A percentile compares a stretch with the other conserved stretches of the same genome.
These are phyloP conservation scores for Phaedon cochleariae DNA, from an alignment of 2,888 invertebrate genomes.

Conservation along the genomic window DNA sequence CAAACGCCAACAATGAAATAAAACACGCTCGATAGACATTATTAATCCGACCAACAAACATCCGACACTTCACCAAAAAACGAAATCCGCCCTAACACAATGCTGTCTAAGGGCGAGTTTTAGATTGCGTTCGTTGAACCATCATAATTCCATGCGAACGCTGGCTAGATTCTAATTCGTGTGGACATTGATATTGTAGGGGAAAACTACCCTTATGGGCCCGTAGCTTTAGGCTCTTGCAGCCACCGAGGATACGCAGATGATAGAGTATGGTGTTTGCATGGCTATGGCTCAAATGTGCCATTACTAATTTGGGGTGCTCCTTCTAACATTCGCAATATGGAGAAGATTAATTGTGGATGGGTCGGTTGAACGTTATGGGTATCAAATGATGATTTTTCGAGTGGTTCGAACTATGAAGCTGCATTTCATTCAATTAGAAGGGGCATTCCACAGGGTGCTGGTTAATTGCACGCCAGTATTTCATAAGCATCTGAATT, in stretches of 20 bases:
- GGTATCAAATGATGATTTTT: slow-evolving; percentile 55
- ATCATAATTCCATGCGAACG: slow-evolving; percentile 58
- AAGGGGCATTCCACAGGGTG: background rate
- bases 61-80: slow-evolving; percentile 54
- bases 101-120: slow-evolving; percentile 32
- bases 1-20: slow-evolving; percentile 64
- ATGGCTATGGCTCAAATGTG: slow-evolving; percentile 63
- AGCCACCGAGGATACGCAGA: slow-evolving; percentile 46
- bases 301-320: slow-evolving; percentile 63
- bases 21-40: slow-evolving; percentile 64
- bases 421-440: background rate
- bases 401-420: slow-evolving; percentile 41
- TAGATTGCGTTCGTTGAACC: slow-evolving; percentile 50
- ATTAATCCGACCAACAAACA: slow-evolving; percentile 61
- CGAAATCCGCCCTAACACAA: slow-evolving; percentile 36
- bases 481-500: too few species aligned
- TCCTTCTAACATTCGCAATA: slow-evolving; percentile 54
- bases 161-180: slow-evolving; percentile 59
- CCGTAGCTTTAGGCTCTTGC: slow-evolving; percentile 22
- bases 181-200: slow-evolving; percentile 59
- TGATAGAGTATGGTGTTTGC: slow-evolving; percentile 58
- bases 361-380: slow-evolving; percentile 51
- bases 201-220: slow-evolving; percentile 46
- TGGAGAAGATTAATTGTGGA: slow-evolving; percentile 57
- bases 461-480: too few species aligned